Conservation (phyloP, 1,140 invertebrate species). For the Drosophila insularis region DNA sequence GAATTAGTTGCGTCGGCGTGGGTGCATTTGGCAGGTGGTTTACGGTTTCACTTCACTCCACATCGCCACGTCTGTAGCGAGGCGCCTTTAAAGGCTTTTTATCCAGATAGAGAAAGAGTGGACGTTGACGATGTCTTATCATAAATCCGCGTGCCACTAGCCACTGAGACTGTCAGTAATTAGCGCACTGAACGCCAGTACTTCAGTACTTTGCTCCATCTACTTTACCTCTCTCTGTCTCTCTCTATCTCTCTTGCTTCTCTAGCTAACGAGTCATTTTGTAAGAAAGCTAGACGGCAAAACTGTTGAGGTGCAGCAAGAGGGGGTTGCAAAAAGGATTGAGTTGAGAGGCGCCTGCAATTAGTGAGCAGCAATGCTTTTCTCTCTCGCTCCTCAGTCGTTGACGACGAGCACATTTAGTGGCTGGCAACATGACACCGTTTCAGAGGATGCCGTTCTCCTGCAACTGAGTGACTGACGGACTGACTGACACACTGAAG, state of each 20-base stretch:
- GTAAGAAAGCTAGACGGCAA: slow-evolving; percentile 58
- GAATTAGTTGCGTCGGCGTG: slow-evolving; percentile 66
- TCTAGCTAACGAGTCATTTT: slow-evolving; percentile 73
- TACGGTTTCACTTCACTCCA: neutral
- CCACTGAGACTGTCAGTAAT: slow-evolving; percentile 65
- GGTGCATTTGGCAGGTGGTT: slow-evolving; percentile 63
- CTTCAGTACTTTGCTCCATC: neutral
- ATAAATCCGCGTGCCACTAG: slow-evolving; percentile 66
- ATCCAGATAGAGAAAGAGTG: slow-evolving; percentile 17
- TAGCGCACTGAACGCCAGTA: slow-evolving; percentile 64
- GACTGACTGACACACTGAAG: slow-evolving; percentile 35
- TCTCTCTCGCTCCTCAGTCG: neutral
- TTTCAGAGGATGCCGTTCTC: slow-evolving; percentile 37
- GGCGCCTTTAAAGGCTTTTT: slow-evolving; percentile 1
- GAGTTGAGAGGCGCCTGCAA: slow-evolving; percentile 59
- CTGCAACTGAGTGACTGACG: slow-evolving; percentile 26
- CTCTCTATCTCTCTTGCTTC: slow-evolving; percentile 1
- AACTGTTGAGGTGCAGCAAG: neutral
- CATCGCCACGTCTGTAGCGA: neutral
- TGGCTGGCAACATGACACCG: slow-evolving; percentile 68
- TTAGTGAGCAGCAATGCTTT: slow-evolving; percentile 54
- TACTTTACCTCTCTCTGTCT: neutral
- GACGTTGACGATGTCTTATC: slow-evolving; percentile 63
- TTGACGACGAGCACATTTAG: slow-evolving; percentile 58
- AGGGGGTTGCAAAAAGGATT: neutral